phyloP scores from a whole-genome alignment of 2,113 vertebrate genomes.

The Clarias batrachus region DNA sequence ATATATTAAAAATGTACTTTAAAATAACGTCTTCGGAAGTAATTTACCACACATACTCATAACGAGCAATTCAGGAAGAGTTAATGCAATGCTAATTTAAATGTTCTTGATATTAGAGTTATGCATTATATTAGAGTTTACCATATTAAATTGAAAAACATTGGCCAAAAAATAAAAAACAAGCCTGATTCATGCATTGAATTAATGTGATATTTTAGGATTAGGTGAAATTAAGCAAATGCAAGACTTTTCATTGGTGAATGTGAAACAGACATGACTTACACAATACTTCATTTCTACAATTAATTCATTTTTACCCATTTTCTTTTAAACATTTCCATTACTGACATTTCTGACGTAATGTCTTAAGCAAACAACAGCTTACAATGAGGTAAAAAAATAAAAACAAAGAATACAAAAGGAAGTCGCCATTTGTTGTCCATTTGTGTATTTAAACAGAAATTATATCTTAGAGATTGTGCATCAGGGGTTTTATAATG shows the following conservation, averaged over 20 bases:
- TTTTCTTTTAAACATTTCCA: neutral
- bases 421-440: neutral
- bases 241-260: neutral
- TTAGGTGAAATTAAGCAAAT: neutral
- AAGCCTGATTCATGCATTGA: neutral
- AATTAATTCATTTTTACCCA: neutral
- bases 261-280: neutral
- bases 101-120: neutral
- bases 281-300: neutral
- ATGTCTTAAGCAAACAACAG: neutral
- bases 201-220: neutral
- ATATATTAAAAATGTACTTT: neutral
- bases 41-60: neutral
- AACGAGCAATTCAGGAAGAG: neutral
- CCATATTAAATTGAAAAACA: neutral
- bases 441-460: neutral
- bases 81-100: neutral
- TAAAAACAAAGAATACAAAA: neutral
- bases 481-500: neutral
- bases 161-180: neutral
- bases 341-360: neutral
- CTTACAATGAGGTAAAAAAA: neutral
- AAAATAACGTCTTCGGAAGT: neutral
- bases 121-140: neutral
- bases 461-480: neutral